A percentile compares a stretch with the other conserved stretches of the same genome.
Evolutionary conservation across 1,140 invertebrate species (phyloP).

Genomic region (Pogonomyrmex californicus): DNA sequence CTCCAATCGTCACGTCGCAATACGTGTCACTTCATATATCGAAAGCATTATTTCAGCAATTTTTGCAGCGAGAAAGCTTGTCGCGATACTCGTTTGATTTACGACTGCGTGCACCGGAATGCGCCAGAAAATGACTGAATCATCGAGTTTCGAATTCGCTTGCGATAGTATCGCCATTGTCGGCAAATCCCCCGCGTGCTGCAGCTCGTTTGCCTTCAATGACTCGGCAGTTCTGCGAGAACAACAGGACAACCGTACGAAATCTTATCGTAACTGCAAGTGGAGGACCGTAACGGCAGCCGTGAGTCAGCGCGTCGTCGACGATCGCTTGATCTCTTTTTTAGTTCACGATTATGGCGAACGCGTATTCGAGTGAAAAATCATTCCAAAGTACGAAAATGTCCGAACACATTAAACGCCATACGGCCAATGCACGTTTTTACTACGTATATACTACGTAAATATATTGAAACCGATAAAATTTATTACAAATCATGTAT

Average conservation of each 20-base stretch:
- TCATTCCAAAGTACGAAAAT: not conserved
- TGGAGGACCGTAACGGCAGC: slow-evolving; percentile 55
- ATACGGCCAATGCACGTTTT: not conserved
- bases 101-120: slow-evolving; percentile 53
- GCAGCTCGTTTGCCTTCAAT: slow-evolving; percentile 63
- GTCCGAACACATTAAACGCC: not conserved
- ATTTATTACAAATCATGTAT: slow-evolving; percentile 6
- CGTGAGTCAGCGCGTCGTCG: slow-evolving; percentile 55
- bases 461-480: not conserved
- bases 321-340: slow-evolving; percentile 58
- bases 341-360: slow-evolving; percentile 28
- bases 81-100: slow-evolving; percentile 61
- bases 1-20: slow-evolving; percentile 55
- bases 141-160: slow-evolving; percentile 63
- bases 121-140: slow-evolving; percentile 60
- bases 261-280: slow-evolving; percentile 58
- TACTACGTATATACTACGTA: not conserved
- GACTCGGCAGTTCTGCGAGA: slow-evolving; percentile 59
- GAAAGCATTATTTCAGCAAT: slow-evolving; percentile 61
- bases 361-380: slow-evolving; percentile 21
- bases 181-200: slow-evolving; percentile 55
- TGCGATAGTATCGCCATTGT: slow-evolving; percentile 56
- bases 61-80: slow-evolving; percentile 61
- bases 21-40: slow-evolving; percentile 55
- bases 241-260: slow-evolving; percentile 61